A percentile compares a stretch with the other conserved stretches of the same genome.
Conservation (phyloP, 2,113 vertebrate genomes). For the Penelope pileata region DNA sequence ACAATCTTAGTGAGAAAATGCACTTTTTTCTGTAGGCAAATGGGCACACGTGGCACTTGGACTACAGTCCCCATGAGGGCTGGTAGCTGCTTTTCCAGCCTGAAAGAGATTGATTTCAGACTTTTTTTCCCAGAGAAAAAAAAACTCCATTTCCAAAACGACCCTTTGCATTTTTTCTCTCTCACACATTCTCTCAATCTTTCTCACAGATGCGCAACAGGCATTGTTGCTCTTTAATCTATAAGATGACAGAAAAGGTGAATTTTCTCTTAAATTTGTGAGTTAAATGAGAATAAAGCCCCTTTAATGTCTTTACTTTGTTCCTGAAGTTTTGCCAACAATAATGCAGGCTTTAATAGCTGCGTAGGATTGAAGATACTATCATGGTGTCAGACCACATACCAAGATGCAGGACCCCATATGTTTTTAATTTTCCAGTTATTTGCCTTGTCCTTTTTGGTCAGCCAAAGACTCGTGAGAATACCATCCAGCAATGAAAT, state of each 20-base stretch:
- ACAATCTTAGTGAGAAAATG: neutral
- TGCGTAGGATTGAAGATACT: neutral
- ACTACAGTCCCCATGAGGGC: neutral
- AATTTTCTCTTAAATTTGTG: neutral
- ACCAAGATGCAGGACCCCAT: constrained; percentile 2
- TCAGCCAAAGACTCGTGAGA: neutral
- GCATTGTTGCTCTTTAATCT: neutral
- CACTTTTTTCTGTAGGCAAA: neutral
- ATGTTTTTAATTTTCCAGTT: constrained; percentile 45
- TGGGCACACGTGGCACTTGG: neutral
- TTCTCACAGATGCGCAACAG: neutral
- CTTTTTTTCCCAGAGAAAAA: neutral
- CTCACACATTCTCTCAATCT: neutral
- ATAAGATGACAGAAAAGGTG: neutral
- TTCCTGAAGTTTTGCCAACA: constrained; percentile 35
- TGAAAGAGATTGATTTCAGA: neutral
- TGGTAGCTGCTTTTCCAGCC: neutral
- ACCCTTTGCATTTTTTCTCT: neutral
- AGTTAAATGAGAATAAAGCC: constrained; percentile 6
- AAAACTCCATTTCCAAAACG: neutral
- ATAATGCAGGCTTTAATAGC: constrained; percentile 14
- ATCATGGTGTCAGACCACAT: constrained; percentile 41
- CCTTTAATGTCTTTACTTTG: neutral
- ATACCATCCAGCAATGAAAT: neutral
- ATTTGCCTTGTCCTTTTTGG: constrained; percentile 37